A percentile compares a stretch with the other conserved stretches of the same genome.
Evolutionary conservation across 2,888 invertebrate species (phyloP).

Genomic region (Scaptomyza caliginosa): DNA sequence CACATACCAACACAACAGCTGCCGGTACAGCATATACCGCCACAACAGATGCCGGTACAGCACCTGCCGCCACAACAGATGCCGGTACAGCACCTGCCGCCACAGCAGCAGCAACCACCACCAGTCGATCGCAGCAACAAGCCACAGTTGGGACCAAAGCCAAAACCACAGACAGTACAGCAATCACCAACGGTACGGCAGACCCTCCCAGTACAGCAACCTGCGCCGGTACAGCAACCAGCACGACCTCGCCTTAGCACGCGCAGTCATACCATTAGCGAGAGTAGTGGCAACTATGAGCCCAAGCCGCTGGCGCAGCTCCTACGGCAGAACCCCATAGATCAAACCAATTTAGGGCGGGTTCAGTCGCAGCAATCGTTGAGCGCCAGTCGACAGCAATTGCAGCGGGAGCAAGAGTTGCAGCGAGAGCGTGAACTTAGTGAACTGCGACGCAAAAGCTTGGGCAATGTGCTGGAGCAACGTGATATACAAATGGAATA

Average conservation of each 20-base stretch:
- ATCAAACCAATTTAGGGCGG: constrained; percentile 41
- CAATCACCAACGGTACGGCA: constrained; percentile 18
- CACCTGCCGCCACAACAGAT: constrained; percentile 11
- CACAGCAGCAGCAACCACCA: constrained; percentile 27
- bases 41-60: constrained; percentile 30
- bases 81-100: constrained; percentile 45
- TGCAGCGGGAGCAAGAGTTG: constrained; percentile 28
- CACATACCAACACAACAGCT: not conserved
- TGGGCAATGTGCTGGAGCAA: constrained; percentile 74
- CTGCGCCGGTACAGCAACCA: constrained; percentile 13
- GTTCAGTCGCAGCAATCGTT: constrained; percentile 66
- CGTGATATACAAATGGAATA: constrained; percentile 55
- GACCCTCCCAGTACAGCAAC: constrained; percentile 3
- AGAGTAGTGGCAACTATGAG: constrained; percentile 28
- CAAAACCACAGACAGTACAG: constrained; percentile 36
- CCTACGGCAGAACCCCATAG: constrained; percentile 23
- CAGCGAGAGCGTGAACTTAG: constrained; percentile 45
- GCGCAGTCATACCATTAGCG: constrained; percentile 43
- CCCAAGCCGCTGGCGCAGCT: constrained; percentile 29
- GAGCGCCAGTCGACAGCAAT: constrained; percentile 41
- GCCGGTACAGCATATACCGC: not conserved
- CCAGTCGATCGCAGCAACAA: constrained; percentile 6
- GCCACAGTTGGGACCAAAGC: not conserved
- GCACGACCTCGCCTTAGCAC: constrained; percentile 42
- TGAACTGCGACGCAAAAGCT: constrained; percentile 79